Evolutionary conservation across 2,113 vertebrate species (phyloP).

Genomic region (Balaeniceps rex): DNA sequence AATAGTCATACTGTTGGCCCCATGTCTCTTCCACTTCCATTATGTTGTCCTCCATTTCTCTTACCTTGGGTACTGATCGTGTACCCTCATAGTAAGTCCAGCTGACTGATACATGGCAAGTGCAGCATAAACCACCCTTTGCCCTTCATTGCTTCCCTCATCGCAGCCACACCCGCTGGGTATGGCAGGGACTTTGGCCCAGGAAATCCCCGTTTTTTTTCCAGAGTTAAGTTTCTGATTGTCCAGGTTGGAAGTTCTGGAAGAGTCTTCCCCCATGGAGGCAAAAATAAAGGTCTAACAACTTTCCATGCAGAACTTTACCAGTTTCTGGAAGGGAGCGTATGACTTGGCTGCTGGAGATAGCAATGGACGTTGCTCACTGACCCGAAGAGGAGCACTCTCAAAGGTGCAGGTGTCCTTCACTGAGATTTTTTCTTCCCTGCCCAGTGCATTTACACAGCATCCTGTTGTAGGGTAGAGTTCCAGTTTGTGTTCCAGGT

Average conservation of each 20-base stretch:
- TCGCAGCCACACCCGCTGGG: background rate
- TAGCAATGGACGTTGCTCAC: accelerated
- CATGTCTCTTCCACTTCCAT: background rate
- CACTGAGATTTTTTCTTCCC: background rate
- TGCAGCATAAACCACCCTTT: background rate
- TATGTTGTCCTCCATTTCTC: background rate
- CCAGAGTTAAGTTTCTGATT: background rate
- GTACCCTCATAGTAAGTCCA: background rate
- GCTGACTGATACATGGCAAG: background rate
- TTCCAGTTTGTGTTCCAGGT: background rate
- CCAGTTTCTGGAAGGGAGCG: background rate
- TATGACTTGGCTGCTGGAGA: background rate
- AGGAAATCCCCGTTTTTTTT: background rate
- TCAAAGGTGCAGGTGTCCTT: background rate
- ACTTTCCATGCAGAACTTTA: background rate
- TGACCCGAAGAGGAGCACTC: background rate
- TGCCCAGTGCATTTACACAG: background rate
- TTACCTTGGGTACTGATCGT: too few species aligned
- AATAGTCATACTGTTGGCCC: background rate
- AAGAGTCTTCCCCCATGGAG: background rate
- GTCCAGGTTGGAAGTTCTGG: background rate
- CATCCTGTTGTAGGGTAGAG: background rate
- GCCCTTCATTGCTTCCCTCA: background rate
- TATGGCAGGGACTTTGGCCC: background rate
- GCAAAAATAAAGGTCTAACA: background rate